Base-by-base conservation (phyloP, 2,888 invertebrate species). In the Rambutsinella grinnellia region DNA sequence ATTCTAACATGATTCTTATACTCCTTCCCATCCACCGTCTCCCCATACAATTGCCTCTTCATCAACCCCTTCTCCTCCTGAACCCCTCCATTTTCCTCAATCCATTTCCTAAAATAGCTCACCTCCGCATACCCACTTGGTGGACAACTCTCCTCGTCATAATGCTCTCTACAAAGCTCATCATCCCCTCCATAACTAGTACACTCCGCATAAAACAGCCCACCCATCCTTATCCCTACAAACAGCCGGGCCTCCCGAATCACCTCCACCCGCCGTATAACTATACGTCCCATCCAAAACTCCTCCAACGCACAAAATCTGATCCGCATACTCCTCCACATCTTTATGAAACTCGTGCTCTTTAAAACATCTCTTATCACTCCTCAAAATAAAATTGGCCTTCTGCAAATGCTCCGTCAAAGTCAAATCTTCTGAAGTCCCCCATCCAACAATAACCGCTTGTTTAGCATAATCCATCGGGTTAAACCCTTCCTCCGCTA, bases 231-330 rank as follows among this genome's bases (percentile, higher is more conserved):
- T 17, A n/a, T 15, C 24, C 26, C 26, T 24, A 21, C 63, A 63
- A 63, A 53, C 28, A 26, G 47, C 63, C 6, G 53, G 28, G 6
- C 63, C 63, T 17, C 53, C 53, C 5, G 53, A 53, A 21, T 63
- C 63, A 21, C 53, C 53, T 13, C 49, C 10, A 1, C 62, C 62
- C 3, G 62, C 62, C 5, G 15, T 49, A 17, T 60, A 44, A 24
- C 49, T 62, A 19, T 15, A 24, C 2, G 47, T 49, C 5, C 36
- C 28, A 3, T 63, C 28, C 6, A 51, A 27, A 13, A 53, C 28
- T 8, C 63, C 63, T 5, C 63, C 63, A 17, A 63, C 2, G 36
- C 63, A 63, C 8, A 63, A n/a, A 5, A 63, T n/a, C 36, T 63
- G 63, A 19, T 63, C 36, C n/a, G 62, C 27, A 53, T 10, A 28